Conservation (phyloP, 2,113 vertebrate genomes). For the Loxodonta africana region DNA sequence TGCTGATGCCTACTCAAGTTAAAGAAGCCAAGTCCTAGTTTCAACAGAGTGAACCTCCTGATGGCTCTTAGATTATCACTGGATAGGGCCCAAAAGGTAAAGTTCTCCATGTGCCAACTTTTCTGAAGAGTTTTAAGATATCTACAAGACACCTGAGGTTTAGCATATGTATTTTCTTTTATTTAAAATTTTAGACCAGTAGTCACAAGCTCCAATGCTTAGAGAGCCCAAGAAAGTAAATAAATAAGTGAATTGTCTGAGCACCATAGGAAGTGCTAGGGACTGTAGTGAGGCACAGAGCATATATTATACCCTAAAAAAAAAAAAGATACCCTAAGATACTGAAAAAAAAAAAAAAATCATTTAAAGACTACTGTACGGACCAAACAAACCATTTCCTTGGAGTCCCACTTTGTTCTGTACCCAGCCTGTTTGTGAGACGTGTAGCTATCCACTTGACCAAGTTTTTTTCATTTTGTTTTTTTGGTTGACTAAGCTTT, state of each 20-base stretch:
- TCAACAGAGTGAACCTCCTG: not conserved
- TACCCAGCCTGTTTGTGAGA: not conserved
- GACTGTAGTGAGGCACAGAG: not conserved
- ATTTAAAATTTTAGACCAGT: not conserved
- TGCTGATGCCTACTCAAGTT: not conserved
- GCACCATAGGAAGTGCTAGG: not conserved
- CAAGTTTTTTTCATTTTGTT: not conserved
- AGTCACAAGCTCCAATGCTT: not conserved
- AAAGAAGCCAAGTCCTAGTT: not conserved
- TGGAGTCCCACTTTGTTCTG: not conserved
- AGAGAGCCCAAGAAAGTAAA: not conserved
- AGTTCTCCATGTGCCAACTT: not conserved
- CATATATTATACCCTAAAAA: not conserved
- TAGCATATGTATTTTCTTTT: not conserved
- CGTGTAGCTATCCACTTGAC: not conserved
- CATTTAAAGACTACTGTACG: not conserved
- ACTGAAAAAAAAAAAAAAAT: not conserved
- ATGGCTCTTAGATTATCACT: not conserved
- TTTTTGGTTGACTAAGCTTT: not conserved
- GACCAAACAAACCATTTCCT: not conserved
- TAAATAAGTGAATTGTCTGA: not conserved
- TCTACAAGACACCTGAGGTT: not conserved
- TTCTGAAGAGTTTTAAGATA: not conserved
- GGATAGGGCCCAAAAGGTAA: not conserved
- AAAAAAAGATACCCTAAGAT: not conserved